phyloP scores from a whole-genome alignment of 2,113 vertebrate genomes.

The Etia nguti region DNA sequence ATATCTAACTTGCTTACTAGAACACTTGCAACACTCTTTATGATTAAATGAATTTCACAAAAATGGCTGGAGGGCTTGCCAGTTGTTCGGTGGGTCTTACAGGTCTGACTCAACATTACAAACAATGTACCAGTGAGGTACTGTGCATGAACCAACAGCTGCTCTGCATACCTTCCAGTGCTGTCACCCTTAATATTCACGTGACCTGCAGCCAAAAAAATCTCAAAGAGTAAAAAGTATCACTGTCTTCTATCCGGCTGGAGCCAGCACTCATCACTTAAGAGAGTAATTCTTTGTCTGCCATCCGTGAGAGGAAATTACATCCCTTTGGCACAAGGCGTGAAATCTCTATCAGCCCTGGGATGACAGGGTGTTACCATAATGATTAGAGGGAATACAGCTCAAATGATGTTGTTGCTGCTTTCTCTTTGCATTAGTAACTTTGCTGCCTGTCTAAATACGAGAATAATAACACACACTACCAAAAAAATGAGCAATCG shows the following conservation, averaged over 20 bases:
- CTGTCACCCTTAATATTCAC: slow-evolving; percentile 16
- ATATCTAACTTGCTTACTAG: not conserved
- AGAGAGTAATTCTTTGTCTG: slow-evolving; percentile 18
- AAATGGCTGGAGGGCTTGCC: not conserved
- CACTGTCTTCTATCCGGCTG: slow-evolving; percentile 20
- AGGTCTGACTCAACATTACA: not conserved
- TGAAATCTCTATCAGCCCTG: slow-evolving; percentile 35
- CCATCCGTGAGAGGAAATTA: slow-evolving; percentile 37
- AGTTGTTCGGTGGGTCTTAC: not conserved
- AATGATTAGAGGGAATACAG: slow-evolving; percentile 16
- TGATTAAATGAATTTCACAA: not conserved
- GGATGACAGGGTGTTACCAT: slow-evolving; percentile 26
- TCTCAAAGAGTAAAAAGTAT: not conserved
- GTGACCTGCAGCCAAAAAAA: not conserved
- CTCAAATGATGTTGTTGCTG: not conserved
- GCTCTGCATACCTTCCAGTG: slow-evolving; percentile 50
- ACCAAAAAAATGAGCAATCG: not conserved
- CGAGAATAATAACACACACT: not conserved
- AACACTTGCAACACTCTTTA: not conserved
- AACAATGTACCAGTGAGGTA: not conserved
- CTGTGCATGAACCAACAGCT: slow-evolving; percentile 41
- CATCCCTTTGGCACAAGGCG: slow-evolving; percentile 13
- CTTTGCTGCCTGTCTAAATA: not conserved
- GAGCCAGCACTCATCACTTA: slow-evolving; percentile 16
- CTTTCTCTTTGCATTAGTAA: not conserved